phyloP scores from a whole-genome alignment of 2,113 vertebrate genomes.

The Thunnus thynnus region DNA sequence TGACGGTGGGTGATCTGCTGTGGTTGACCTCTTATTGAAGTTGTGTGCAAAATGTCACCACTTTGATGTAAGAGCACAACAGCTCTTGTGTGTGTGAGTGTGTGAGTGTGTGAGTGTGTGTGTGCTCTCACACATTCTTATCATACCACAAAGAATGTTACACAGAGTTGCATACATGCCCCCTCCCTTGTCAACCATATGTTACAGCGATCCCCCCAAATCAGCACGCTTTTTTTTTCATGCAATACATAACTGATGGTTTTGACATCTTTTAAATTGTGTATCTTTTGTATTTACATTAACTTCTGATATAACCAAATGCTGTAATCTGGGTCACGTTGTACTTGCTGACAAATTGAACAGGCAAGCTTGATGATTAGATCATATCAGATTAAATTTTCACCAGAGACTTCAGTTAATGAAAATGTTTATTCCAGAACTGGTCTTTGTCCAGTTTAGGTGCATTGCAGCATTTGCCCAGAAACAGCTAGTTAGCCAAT shows the following conservation, averaged over 20 bases:
- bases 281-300: no score
- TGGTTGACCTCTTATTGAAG: constrained; percentile 75
- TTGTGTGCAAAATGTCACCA: constrained; percentile 71
- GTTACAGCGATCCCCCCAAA: constrained; percentile 12
- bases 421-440: not conserved
- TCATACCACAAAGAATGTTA: constrained; percentile 55
- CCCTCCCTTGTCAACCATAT: constrained; percentile 23
- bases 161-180: constrained; percentile 44
- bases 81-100: constrained; percentile 43
- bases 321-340: no score
- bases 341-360: no score
- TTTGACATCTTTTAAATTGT: no score
- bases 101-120: constrained; percentile 23
- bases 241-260: no score
- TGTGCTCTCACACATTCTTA: constrained; percentile 52
- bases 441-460: not conserved
- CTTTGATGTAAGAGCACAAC: constrained; percentile 81
- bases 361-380: no score
- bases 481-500: not conserved
- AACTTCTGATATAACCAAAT: no score
- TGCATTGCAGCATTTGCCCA: not conserved
- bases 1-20: constrained; percentile 71
- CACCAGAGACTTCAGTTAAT: not conserved
- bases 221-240: not conserved
- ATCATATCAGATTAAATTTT: not conserved